Base-by-base conservation (phyloP, 2,113 vertebrate species). In the western clawed frog (Xenopus tropicalis) region DNA sequence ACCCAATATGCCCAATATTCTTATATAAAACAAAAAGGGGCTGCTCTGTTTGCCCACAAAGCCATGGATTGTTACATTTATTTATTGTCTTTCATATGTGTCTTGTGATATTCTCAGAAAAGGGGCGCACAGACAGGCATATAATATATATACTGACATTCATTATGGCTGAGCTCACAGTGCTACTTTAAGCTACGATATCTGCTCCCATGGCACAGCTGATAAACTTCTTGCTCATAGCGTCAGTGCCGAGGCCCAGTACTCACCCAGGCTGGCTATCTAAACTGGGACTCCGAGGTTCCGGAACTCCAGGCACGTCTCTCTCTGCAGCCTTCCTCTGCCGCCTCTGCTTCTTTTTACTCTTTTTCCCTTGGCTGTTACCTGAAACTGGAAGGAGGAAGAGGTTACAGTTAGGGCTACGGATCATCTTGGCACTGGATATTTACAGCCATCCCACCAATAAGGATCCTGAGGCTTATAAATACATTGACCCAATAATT, bases 321-420 rank as follows among this genome's bases (percentile, higher is more conserved):
- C 64, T 54, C 12, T 74, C 71, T 1, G 42, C 3, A 20, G 21
- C 54, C 43, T 51, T 74, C 56, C 58, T 74, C n/a, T 74, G 71
- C 22, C 56, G 66, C 46, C 56, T 74, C 25, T 74, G 71, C 71
- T 66, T 74, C 64, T 74, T 74, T 25, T 74, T 74, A 42, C 63
- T 74, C 52, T 74, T 74, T 51, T 74, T 74, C 56, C 71, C 71
- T 24, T 66, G 65, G 56, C 71, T 67, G 56, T 74, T 74, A 61
- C 71, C 42, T 59, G 64, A 66, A 48, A 74, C 64, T 74, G 43
- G 12, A 19, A 56, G n/a, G 1, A 14, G 51, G 48, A 23, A 69
- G n/a, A 7, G 66, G 21, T 37, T 3, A 37, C 29, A 37, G 6
- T 37, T 37, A 37, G 29, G 29, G 29, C 29, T 8, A 37, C 29